Evolutionary conservation across 1,140 invertebrate genomes (phyloP), one percentile per base, ranked within the genome.

Genomic region (Papilio helenus): DNA sequence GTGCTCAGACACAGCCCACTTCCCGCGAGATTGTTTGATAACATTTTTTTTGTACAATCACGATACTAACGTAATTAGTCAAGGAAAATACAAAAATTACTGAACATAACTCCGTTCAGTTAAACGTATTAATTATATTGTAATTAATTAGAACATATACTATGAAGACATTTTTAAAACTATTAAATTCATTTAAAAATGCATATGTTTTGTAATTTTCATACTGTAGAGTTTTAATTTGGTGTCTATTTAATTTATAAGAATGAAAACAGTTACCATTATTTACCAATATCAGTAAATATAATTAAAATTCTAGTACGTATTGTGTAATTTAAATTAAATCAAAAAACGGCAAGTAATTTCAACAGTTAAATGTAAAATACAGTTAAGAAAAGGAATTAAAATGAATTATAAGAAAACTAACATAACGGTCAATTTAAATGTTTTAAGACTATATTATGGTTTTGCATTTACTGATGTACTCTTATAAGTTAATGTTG

Each of bases 1-100:
- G 58, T 61, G 58, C 23, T 61, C 58, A 61, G 58, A 61, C 58
- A 26, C 58, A 26, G 58, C 58, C 58, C 58, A 61, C 58, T 61
- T 61, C 58, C 58, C 58, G 58, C 58, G 20, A 61, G 58, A 61
- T 61, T 26, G 12, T 61, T 61, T 26, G 58, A 61, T 61, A 61
- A 61, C 58, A 61, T 61, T 23, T 61, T 61, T 61, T 61, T 61
- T 61, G 20, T 26, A 61, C 10, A 61, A 61, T 61, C 20, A 61
- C 12, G 58, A 26, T 61, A 61, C 58, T 23, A 23, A 61, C n/a
- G 9, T 61, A 61, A 61, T 61, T 61, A 61, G 58, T 61, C 58
- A 23, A 61, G 58, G 20, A 61, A 61, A 26, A 61, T 61, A 26
- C 58, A 61, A 61, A 8, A 61, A 61, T 61, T 26, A 61, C 58